A percentile compares a stretch with the other conserved stretches of the same genome.
These are phyloP conservation scores for Pseudeuparius sepicola DNA, from an alignment of 2,888 invertebrate species.

Conservation along the genomic window DNA sequence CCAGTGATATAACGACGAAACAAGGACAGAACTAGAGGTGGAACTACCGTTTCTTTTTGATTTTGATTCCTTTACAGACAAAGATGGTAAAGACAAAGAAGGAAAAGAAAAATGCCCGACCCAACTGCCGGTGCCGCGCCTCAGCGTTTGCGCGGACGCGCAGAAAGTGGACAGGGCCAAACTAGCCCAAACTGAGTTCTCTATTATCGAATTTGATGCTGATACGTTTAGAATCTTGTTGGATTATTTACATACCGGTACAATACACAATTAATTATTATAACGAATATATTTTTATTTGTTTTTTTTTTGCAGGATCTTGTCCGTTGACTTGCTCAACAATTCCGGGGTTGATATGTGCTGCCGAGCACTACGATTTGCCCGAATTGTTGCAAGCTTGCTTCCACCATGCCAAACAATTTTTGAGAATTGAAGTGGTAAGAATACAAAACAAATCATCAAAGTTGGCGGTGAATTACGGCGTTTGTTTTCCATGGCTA, in stretches of 20 bases:
- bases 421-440: conserved; percentile 83
- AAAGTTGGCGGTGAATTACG: not conserved
- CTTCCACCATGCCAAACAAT: conserved; percentile 92
- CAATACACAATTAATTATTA: not conserved
- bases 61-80: conserved; percentile 54
- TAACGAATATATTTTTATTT: conserved; percentile 1
- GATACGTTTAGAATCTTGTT: conserved; percentile 85
- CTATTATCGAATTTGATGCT: conserved; percentile 90
- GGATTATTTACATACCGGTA: conserved; percentile 75
- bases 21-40: too few relatives aligned
- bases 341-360: conserved; percentile 86
- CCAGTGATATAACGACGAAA: too few relatives aligned
- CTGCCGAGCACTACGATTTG: conserved; percentile 89
- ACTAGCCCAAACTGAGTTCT: conserved; percentile 89
- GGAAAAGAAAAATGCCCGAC: conserved; percentile 63
- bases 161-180: conserved; percentile 89
- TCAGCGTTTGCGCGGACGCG: conserved; percentile 88
- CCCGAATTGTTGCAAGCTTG: conserved; percentile 88
- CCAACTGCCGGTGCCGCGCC: conserved; percentile 72
- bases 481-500: not conserved
- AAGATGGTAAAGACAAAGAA: conserved; percentile 71
- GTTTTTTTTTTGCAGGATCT: conserved; percentile 48
- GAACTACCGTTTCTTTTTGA: too few relatives aligned
- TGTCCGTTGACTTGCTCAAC: conserved; percentile 87
- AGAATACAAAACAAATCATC: too few relatives aligned